A percentile compares a stretch with the other conserved stretches of the same genome.
Evolutionary conservation across 2,797 vertebrate genomes (phyloP).

Genomic region (Tenualosa ilisha): DNA sequence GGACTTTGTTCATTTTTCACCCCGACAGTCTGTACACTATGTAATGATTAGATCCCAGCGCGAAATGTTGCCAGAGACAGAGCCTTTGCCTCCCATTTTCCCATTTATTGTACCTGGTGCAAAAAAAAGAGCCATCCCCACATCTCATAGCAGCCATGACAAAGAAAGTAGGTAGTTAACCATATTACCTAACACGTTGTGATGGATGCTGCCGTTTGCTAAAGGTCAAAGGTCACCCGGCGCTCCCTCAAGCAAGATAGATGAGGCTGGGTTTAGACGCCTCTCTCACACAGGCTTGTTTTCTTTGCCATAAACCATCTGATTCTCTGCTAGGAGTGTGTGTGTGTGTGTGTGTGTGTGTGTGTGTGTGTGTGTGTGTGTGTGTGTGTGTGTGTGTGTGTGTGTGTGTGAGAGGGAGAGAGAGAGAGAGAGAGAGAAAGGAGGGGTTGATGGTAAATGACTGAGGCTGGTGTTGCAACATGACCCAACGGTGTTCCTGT

Average conservation of each 20-base stretch:
- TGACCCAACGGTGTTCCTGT: constrained; percentile 54
- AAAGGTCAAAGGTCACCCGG: constrained; percentile 71
- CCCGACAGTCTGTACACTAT: constrained; percentile 44
- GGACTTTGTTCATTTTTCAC: constrained; percentile 58
- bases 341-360: constrained; percentile 20
- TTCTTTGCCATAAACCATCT: constrained; percentile 74
- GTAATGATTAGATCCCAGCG: constrained; percentile 51
- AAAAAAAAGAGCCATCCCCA: constrained; percentile 39
- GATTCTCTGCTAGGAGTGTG: constrained; percentile 65
- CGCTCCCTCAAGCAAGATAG: constrained; percentile 74
- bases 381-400: constrained; percentile 15
- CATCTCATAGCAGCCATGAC: constrained; percentile 52
- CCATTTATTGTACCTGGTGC: constrained; percentile 52
- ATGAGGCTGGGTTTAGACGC: constrained; percentile 68
- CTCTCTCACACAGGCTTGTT: constrained; percentile 66
- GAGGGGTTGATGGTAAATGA: constrained; percentile 69
- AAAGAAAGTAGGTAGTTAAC: constrained; percentile 71
- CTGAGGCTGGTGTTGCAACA: constrained; percentile 60
- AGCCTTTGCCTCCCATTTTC: constrained; percentile 39
- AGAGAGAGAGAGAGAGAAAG: constrained; percentile 8
- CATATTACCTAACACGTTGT: constrained; percentile 71
- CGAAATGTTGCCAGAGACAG: constrained; percentile 45
- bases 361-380: constrained; percentile 18
- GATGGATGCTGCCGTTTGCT: constrained; percentile 78
- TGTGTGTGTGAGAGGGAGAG: constrained; percentile 4